These are phyloP conservation scores for Macrostomum cliftonense DNA, from an alignment of 2,888 invertebrate genomes.

Conservation along the genomic window DNA sequence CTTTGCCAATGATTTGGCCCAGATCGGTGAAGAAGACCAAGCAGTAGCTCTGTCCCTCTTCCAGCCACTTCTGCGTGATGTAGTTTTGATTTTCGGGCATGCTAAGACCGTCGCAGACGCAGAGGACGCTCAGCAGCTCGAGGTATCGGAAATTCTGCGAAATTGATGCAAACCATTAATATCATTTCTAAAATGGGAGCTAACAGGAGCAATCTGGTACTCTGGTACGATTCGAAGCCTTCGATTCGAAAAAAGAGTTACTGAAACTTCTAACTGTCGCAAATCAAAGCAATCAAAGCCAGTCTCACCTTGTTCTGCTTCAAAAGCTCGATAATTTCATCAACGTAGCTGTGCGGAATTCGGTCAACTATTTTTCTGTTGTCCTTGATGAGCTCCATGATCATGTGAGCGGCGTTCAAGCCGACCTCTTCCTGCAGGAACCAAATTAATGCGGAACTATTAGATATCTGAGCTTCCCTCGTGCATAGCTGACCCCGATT, in stretches of 20 bases:
- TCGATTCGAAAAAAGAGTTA: no score
- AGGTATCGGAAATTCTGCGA: constrained; percentile 27
- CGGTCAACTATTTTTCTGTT: constrained; percentile 34
- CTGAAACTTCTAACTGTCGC: no score
- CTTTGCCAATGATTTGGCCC: constrained; percentile 28
- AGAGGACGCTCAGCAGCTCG: constrained; percentile 28
- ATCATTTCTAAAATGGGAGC: no score
- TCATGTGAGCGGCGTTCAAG: constrained; percentile 33
- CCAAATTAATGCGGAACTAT: no score
- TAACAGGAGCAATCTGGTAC: no score
- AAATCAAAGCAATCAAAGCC: no score
- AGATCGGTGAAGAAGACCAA: constrained; percentile 29
- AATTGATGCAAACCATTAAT: no score
- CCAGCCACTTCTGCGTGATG: constrained; percentile 24
- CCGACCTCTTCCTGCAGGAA: constrained; percentile 30
- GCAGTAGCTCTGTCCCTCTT: no score
- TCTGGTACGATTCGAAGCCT: no score
- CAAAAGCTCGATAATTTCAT: constrained; percentile 28
- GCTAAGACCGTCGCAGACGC: constrained; percentile 33
- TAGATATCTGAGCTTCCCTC: no score
- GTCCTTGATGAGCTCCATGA: constrained; percentile 32
- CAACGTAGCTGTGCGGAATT: constrained; percentile 27
- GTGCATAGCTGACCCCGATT: no score
- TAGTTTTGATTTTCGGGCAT: constrained; percentile 33
- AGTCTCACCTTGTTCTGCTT: constrained; percentile 23